A percentile compares a stretch with the other conserved stretches of the same genome.
These are phyloP conservation scores for Sphenodon punctatus DNA, from an alignment of 2,797 vertebrate genomes.

Conservation along the genomic window DNA sequence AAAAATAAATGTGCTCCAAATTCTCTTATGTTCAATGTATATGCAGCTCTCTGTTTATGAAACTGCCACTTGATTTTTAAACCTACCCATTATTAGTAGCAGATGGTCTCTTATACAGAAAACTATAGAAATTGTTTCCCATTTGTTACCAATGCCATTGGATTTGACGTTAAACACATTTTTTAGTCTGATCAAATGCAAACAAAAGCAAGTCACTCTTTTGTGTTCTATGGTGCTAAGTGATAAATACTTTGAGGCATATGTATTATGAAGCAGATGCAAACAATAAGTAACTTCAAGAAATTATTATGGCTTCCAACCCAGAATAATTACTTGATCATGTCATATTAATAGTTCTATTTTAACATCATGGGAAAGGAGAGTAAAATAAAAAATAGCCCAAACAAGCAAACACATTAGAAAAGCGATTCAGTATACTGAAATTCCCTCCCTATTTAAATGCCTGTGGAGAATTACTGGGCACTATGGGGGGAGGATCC, in stretches of 20 bases:
- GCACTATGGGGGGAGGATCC: no score
- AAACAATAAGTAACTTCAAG: slow-evolving; percentile 48
- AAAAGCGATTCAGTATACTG: not conserved
- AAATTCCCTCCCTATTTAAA: no score
- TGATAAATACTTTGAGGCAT: slow-evolving; percentile 18
- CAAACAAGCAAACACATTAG: slow-evolving; percentile 9
- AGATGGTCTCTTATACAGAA: not conserved
- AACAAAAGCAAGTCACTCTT: slow-evolving; percentile 3
- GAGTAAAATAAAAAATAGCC: slow-evolving; percentile 36
- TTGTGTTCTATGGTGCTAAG: not conserved
- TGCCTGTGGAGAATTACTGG: no score
- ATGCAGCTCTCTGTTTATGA: not conserved
- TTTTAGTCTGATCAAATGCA: not conserved
- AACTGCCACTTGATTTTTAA: not conserved
- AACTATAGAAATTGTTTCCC: not conserved
- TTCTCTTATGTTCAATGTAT: not conserved
- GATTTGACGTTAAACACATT: not conserved
- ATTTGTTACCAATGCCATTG: not conserved
- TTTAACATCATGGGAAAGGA: slow-evolving; percentile 33
- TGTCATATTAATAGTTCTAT: slow-evolving; percentile 36
- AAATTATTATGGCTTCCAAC: not conserved
- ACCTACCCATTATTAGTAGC: not conserved
- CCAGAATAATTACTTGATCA: slow-evolving; percentile 24
- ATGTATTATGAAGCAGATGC: slow-evolving; percentile 23
- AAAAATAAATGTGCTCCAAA: not conserved